A percentile compares a stretch with the other conserved stretches of the same genome.
These are phyloP conservation scores for Nebria brevicollis DNA, from an alignment of 2,888 invertebrate species.

Conservation along the genomic window DNA sequence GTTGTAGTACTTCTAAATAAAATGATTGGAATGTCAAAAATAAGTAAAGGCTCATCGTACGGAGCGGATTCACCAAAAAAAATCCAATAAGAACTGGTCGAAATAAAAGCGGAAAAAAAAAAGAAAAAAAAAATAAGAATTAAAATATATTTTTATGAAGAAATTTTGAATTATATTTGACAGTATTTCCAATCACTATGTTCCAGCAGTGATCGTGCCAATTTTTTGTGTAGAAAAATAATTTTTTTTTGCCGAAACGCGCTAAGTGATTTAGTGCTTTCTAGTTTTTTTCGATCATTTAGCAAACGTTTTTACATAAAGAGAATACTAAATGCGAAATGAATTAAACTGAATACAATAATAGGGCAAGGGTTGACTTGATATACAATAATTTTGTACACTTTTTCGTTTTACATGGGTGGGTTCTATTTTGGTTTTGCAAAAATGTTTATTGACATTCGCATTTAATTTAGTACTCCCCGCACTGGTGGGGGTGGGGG, in stretches of 20 bases:
- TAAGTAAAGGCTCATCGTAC: slow-evolving; percentile 85
- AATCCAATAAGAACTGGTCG: slow-evolving; percentile 52
- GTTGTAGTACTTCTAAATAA: slow-evolving; percentile 82
- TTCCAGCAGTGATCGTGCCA: slow-evolving; percentile 43
- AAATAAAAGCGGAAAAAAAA: slow-evolving; percentile 19
- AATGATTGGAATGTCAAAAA: slow-evolving; percentile 85
- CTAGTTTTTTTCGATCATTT: slow-evolving; percentile 39
- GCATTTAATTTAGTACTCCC: background rate
- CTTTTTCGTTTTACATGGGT: background rate
- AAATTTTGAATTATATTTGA: slow-evolving; percentile 44
- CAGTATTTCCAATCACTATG: slow-evolving; percentile 43
- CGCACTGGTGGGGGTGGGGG: background rate
- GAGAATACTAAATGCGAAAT: background rate
- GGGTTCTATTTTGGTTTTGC: background rate
- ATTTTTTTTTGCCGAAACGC: slow-evolving; percentile 27
- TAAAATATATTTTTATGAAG: slow-evolving; percentile 45
- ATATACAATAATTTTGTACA: slow-evolving; percentile 13
- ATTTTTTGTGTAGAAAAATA: slow-evolving; percentile 36
- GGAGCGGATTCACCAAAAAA: slow-evolving; percentile 72
- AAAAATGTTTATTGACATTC: background rate
- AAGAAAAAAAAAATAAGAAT: background rate
- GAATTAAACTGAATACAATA: slow-evolving; percentile 20
- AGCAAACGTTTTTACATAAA: slow-evolving; percentile 23
- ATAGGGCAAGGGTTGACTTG: background rate
- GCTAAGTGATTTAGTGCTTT: slow-evolving; percentile 35